phyloP scores from a whole-genome alignment of 2,888 invertebrate genomes.

The Hyppa rectilinea region DNA sequence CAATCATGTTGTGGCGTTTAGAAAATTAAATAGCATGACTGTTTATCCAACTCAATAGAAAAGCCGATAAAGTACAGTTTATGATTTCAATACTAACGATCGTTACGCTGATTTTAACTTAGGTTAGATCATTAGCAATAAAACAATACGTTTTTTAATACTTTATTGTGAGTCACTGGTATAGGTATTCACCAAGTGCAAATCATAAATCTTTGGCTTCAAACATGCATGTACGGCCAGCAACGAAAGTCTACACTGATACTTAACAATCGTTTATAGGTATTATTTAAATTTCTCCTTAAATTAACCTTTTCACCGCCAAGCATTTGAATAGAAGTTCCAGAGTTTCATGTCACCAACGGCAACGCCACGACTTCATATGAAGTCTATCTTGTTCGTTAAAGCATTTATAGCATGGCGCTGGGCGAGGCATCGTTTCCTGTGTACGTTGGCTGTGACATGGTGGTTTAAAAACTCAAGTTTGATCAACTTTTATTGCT shows the following conservation, averaged over 20 bases:
- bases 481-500: background rate
- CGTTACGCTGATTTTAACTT: slow-evolving; percentile 67
- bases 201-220: slow-evolving; percentile 6
- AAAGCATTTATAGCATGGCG: too few relatives aligned
- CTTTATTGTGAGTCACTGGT: slow-evolving; percentile 42
- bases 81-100: slow-evolving; percentile 42
- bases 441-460: too few relatives aligned
- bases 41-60: slow-evolving; percentile 37
- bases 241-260: background rate
- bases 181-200: background rate
- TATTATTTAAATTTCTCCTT: background rate
- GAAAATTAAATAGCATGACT: slow-evolving; percentile 26
- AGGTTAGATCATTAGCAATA: slow-evolving; percentile 52
- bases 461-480: background rate
- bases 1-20: slow-evolving; percentile 66
- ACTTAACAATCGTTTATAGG: background rate
- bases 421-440: too few relatives aligned
- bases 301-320: too few relatives aligned
- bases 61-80: slow-evolving; percentile 47
- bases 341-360: too few relatives aligned
- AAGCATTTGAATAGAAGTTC: too few relatives aligned
- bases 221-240: background rate
- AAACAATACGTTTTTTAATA: slow-evolving; percentile 43
- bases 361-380: too few relatives aligned
- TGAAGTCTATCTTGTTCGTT: too few relatives aligned